Conservation (phyloP, 2,797 vertebrate genomes). For the Pogoniulus pusillus region DNA sequence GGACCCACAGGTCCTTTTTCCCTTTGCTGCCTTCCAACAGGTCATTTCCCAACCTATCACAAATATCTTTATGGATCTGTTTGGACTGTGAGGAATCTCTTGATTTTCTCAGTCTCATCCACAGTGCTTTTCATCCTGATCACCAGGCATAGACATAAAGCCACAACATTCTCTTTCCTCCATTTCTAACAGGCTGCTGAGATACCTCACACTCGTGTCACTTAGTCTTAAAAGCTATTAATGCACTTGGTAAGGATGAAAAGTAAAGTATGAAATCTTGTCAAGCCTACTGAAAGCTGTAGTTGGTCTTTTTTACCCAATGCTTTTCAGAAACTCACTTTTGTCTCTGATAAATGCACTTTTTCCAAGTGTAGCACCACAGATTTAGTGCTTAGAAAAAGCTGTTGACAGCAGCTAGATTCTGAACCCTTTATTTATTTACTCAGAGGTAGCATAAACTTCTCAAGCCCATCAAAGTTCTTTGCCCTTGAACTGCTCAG, state of each 20-base stretch:
- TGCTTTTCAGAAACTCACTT: conserved; percentile 10
- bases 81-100: not conserved
- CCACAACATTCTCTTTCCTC: not conserved
- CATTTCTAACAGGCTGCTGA: not conserved
- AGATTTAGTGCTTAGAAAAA: conserved; percentile 17
- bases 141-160: not conserved
- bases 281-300: conserved; percentile 22
- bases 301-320: conserved; percentile 26
- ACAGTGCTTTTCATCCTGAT: not conserved
- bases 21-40: too few species aligned
- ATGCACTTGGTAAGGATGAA: conserved; percentile 18
- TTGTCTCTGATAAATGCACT: conserved; percentile 19
- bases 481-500: not conserved
- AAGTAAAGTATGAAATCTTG: conserved; percentile 12
- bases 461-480: not conserved
- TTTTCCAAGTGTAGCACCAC: not conserved
- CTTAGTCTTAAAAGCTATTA: conserved; percentile 47
- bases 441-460: not conserved
- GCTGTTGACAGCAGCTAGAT: not conserved
- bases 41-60: not conserved
- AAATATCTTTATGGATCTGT: not conserved
- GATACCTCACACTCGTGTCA: not conserved
- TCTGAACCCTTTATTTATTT: conserved; percentile 19
- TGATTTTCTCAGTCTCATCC: not conserved
- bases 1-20: too few species aligned